Conservation (phyloP, 2,888 invertebrate species). For the Lucinisca nassula region DNA sequence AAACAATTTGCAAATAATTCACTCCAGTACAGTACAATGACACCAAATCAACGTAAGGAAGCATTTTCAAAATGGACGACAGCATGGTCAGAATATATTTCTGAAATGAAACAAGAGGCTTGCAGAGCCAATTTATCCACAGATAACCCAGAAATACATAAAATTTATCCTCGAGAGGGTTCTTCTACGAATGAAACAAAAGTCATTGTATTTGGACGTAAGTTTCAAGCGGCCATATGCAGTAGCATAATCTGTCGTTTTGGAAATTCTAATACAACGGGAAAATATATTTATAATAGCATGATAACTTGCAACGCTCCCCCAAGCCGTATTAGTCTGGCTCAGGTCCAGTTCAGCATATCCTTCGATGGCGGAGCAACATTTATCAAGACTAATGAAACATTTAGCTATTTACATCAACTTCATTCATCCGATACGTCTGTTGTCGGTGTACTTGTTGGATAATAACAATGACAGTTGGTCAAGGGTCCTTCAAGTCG, state of each 20-base stretch:
- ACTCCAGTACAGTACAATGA: constrained; percentile 55
- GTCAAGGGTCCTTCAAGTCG: no score
- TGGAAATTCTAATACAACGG: constrained; percentile 29
- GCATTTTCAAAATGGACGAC: constrained; percentile 51
- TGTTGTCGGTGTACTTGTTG: neutral
- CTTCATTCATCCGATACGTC: neutral
- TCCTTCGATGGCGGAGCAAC: constrained; percentile 45
- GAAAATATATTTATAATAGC: constrained; percentile 40
- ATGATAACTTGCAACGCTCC: constrained; percentile 49
- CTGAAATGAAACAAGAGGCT: constrained; percentile 42
- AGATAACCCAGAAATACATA: neutral
- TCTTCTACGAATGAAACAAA: constrained; percentile 18
- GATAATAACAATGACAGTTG: no score
- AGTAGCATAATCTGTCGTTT: constrained; percentile 51
- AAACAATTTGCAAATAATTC: constrained; percentile 57
- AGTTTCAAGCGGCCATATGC: constrained; percentile 56
- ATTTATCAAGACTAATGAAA: neutral
- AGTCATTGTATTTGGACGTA: constrained; percentile 59
- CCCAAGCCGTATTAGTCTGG: neutral
- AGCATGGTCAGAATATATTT: constrained; percentile 46
- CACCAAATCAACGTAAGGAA: constrained; percentile 20
- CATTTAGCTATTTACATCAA: constrained; percentile 11
- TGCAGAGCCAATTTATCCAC: constrained; percentile 28
- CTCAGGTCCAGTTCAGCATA: constrained; percentile 26
- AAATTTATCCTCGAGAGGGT: constrained; percentile 52